Evolutionary conservation across 1,140 invertebrate species (phyloP), one percentile per base, ranked within the genome.

Genomic region (Sogatella furcifera): DNA sequence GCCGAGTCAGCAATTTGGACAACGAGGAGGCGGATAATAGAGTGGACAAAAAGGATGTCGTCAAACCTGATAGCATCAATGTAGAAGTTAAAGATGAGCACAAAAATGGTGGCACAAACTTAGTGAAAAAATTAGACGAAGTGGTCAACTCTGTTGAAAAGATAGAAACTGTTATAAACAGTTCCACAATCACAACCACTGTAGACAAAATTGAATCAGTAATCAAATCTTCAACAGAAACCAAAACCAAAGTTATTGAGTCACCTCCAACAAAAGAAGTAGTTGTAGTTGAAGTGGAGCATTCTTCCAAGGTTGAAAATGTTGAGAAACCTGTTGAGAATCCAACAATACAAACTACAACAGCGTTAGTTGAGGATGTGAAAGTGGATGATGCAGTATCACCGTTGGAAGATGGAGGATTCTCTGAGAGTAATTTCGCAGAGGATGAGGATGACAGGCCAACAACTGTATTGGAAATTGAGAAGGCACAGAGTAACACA

Each of bases 341-440:
- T 8, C 14, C 46, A 19, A 19, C 21, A 49, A 49, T 28, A 17
- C 28, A 56, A 41, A 55, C 53, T 21, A 19, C 17, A 41, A 41
- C 28, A 41, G 17, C 38, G 15, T 5, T 21, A 10, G 17, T 21
- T 17, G 28, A 31, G n/a, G 15, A 52, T 24, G 49, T 44, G 15
- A 59, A 49, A 31, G 9, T 49, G n/a, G 42, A 21, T 15, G 57
- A 52, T 10, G 14, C 42, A 59, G 57, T 6, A 58, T 15, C 57
- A 21, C 15, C 22, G 15, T 53, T 28, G 52, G 31, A 31, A 22
- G 31, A 53, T 28, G 15, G 13, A n/a, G 31, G 52, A 28, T 22
- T 53, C 24, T 53, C 52, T 10, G 22, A 53, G 31, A 53, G 24
- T 19, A 22, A 28, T n/a, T 53, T 31, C 19, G 31, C 22, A 2